Evolutionary conservation across 2,888 invertebrate genomes (phyloP), one percentile per base, ranked within the genome.

Genomic region (Noctua pronuba): DNA sequence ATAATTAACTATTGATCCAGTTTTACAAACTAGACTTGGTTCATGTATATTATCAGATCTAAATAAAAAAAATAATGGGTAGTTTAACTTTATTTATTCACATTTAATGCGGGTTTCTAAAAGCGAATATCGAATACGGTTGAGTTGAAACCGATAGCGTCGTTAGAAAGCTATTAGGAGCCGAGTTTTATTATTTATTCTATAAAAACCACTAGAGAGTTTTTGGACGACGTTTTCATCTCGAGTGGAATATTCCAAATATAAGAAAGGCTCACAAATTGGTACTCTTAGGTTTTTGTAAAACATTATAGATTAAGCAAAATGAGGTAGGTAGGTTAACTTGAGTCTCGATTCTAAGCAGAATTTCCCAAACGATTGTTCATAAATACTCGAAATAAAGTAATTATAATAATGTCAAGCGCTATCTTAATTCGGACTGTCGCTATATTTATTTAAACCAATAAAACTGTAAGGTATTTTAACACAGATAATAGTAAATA

Each of bases 111-210:
- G 28, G 38, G 24, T 18, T 41, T 70, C 68, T 58, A 55, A 49
- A 75, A 73, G 46, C 1, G 16, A 60, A 62, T 18, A 62, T 66
- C 38, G 8, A 52, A 73, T 65, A 62, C 28, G 31, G 72, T 68
- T 65, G 18, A 52, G 13, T 60, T 68, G 38, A 76, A 71, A 80
- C 65, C 68, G 31, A 80, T 73, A 73, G 58, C 74, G 64, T 83
- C 75, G 38, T 80, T 75, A 64, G 35, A 85, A 85, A 78, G 64
- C 80, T 83, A 85, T 80, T 85, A 80, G 58, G 55, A 68, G n/a
- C 49, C 13, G 69, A 35, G 55, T 78, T 73, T 70, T 28, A 76
- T 77, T 76, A 60, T 78, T 80, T 75, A 83, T 80, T 75, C n/a
- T 41, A 21, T 38, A 66, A 78, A 77, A 60, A 52, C 58, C 38